Evolutionary conservation across 2,888 invertebrate species (phyloP), one percentile per base, ranked within the genome.

Genomic region (Meloe dianella): DNA sequence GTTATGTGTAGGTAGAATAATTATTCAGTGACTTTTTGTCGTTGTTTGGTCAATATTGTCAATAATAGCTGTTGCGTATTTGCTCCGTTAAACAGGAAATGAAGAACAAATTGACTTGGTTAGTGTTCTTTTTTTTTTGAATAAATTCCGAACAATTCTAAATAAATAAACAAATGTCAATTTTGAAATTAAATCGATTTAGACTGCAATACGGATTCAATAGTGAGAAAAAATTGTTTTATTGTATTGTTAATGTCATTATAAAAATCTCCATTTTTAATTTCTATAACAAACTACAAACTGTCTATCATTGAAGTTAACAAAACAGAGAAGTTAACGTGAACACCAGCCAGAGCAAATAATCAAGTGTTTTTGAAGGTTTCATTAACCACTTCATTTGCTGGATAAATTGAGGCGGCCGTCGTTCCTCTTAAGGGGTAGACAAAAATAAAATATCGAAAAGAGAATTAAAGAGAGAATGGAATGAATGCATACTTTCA

Each of bases 351-450:
- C 7, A 12, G 64, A 60, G 68, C 66, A 73, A 74, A 72, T 71
- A 77, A 76, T 76, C 74, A 70, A 77, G 73, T 77, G 75, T 76
- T 76, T 74, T 72, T 73, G 72, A 76, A 74, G 73, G 74, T 74
- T 74, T 73, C 73, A 73, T 74, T 73, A 70, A 75, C 76, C 75
- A 77, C 77, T 77, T 77, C 76, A 77, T 77, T 77, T 75, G 71
- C 71, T 72, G 69, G 73, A 75, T 76, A 76, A 77, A 76, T 73
- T 70, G 71, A 70, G 71, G 72, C 67, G 64, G 68, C 60, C 66
- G 69, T 54, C 47, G 38, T 41, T 47, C 10, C 20, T 71, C 73
- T 72, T 71, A 68, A 68, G 74, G 69, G 71, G 65, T 62, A 20
- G 14, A 54, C 61, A 65, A 67, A 74, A 75, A 75, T 75, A 74